Base-by-base conservation (phyloP, 2,888 invertebrate genomes). In the Troides aeacus region DNA sequence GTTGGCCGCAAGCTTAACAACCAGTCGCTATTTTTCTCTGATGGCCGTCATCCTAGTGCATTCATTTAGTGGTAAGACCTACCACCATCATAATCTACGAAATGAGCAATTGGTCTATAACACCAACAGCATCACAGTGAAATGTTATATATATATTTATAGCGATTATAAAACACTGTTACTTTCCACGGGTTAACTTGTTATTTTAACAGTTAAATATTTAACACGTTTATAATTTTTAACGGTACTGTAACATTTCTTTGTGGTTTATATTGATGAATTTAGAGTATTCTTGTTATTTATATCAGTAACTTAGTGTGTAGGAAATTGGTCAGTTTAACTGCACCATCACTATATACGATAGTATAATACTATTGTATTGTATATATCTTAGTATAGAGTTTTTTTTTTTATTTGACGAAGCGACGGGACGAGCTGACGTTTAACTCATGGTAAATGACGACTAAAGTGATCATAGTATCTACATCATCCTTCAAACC, bases 121-220 rank as follows among this genome's bases (percentile, higher is more conserved):
- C 56, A 36, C 18, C 59, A 17, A 2, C 24, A 30, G 30, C 70
- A 64, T 42, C 64, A 46, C 70, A 24, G 24, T 30, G 30, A 30
- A 30, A 30, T 5, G 30, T 30, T 71, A 62, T 64, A 64, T 67
- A 58, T 64, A 57, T 50, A 67, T 67, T 71, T 71, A 71, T 67
- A 46, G 56, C 50, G n/a, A 36, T n/a, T 63, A 70, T 62, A 70
- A 70, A 70, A 66, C 50, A 50, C 62, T 39, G 66, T 62, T 23
- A 57, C 42, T 66, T 66, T 66, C 53, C 62, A 58, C 59, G 53
- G 64, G 39, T 62, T 53, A 18, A 36, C 62, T 62, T 62, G 50
- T 70, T 62, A 66, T 62, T 50, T 50, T 6, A n/a, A 23, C 53
- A 62, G 23, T 66, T 62, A 62, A 62, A 60, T 50, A 53, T 66